Conservation (phyloP, 2,888 invertebrate genomes). For the Eristalis intricaria region DNA sequence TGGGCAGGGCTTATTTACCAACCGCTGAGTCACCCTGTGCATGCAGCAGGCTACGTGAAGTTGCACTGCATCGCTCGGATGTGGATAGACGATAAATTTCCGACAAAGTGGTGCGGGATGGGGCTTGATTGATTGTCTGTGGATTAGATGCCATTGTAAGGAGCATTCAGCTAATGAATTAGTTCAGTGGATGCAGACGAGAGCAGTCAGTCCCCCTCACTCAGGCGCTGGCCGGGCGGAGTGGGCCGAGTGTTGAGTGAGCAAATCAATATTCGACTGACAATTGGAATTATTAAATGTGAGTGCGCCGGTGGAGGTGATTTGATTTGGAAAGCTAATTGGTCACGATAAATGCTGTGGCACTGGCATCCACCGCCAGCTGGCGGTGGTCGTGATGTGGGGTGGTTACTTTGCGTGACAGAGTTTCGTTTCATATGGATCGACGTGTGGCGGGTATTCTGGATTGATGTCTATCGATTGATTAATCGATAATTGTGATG, state of each 20-base stretch:
- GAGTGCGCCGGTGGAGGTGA: constrained; percentile 20
- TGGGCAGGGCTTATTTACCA: background rate
- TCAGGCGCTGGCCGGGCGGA: background rate
- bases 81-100: too few relatives aligned
- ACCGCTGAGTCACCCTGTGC: constrained; percentile 2
- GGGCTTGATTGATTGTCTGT: constrained; percentile 35
- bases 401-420: constrained; percentile 15
- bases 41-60: background rate
- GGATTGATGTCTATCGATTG: constrained; percentile 33
- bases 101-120: background rate
- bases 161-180: constrained; percentile 46
- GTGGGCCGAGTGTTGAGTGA: background rate
- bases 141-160: constrained; percentile 15
- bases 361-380: background rate
- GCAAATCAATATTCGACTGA: background rate
- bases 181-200: constrained; percentile 24
- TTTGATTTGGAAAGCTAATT: constrained; percentile 48
- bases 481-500: constrained; percentile 5
- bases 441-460: background rate
- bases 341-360: constrained; percentile 23
- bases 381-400: background rate
- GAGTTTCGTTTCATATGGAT: constrained; percentile 3
- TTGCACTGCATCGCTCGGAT: background rate
- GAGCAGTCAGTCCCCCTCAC: background rate
- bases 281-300: constrained; percentile 39